phyloP scores from a whole-genome alignment of 2,888 invertebrate genomes.

The Aquatica leii region DNA sequence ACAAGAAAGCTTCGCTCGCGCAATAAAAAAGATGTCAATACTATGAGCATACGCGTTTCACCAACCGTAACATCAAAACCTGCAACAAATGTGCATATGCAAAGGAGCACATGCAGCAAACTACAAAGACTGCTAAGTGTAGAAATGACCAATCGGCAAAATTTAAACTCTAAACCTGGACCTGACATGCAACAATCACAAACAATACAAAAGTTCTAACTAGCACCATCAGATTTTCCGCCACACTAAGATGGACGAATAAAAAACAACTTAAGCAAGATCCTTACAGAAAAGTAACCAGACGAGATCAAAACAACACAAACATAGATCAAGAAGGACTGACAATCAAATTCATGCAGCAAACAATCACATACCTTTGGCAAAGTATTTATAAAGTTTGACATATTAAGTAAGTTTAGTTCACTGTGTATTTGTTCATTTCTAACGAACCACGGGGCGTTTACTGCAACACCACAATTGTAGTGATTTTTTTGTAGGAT shows the following conservation, averaged over 20 bases:
- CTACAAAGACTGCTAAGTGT: slow-evolving; percentile 7
- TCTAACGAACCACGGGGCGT: no score
- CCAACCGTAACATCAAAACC: no score
- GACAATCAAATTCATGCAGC: slow-evolving; percentile 9
- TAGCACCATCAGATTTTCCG: slow-evolving; percentile 16
- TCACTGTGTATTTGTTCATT: no score
- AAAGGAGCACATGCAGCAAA: slow-evolving; percentile 7
- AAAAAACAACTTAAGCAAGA: slow-evolving; percentile 8
- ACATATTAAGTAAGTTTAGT: no score
- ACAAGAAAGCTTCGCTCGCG: slow-evolving; percentile 12
- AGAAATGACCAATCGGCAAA: slow-evolving; percentile 9
- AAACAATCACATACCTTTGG: slow-evolving; percentile 2
- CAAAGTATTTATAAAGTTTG: no score
- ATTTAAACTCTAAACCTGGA: not conserved
- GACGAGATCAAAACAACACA: slow-evolving; percentile 9
- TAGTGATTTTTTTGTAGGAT: no score
- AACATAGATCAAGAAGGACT: slow-evolving; percentile 9
- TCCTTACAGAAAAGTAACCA: not conserved
- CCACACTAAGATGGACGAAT: not conserved
- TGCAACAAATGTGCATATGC: slow-evolving; percentile 4
- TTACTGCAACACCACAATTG: no score
- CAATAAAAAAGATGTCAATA: slow-evolving; percentile 10
- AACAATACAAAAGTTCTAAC: not conserved
- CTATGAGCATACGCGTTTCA: slow-evolving; percentile 1
- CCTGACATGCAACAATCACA: not conserved